Evolutionary conservation across 2,797 vertebrate species (phyloP).

Genomic region (Melanotaenia pygmaea): DNA sequence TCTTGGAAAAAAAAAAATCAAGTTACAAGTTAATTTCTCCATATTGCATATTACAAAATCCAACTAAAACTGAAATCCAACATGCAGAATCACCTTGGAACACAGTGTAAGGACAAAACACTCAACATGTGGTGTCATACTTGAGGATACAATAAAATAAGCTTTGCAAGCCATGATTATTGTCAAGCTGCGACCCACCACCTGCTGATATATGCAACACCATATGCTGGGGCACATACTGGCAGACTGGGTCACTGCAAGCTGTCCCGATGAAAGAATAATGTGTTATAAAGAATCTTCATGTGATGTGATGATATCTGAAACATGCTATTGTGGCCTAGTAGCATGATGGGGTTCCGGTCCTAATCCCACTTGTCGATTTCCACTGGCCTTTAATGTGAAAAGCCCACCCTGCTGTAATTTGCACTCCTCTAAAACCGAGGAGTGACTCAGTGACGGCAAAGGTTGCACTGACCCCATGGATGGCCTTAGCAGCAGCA

Average conservation of each 20-base stretch:
- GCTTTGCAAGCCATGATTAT: background rate
- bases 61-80: too few species aligned
- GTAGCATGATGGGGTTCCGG: constrained; percentile 47
- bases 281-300: constrained; percentile 69
- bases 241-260: constrained; percentile 24
- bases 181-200: constrained; percentile 1
- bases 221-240: constrained; percentile 26
- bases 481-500: constrained; percentile 7
- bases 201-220: constrained; percentile 4
- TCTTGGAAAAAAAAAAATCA: too few species aligned
- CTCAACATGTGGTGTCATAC: background rate
- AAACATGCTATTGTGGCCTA: constrained; percentile 62
- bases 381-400: constrained; percentile 76
- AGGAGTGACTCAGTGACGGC: constrained; percentile 56
- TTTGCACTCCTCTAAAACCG: constrained; percentile 56
- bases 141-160: background rate
- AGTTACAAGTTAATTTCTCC: too few species aligned
- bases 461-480: constrained; percentile 55
- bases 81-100: too few species aligned
- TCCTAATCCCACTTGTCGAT: constrained; percentile 63
- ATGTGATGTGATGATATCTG: constrained; percentile 77
- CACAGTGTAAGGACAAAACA: too few species aligned
- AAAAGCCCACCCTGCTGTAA: constrained; percentile 73
- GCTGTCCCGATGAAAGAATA: constrained; percentile 55
- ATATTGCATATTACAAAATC: too few species aligned